Evolutionary conservation across 2,888 invertebrate species (phyloP).

Genomic region (Nasonovia ribisnigri): DNA sequence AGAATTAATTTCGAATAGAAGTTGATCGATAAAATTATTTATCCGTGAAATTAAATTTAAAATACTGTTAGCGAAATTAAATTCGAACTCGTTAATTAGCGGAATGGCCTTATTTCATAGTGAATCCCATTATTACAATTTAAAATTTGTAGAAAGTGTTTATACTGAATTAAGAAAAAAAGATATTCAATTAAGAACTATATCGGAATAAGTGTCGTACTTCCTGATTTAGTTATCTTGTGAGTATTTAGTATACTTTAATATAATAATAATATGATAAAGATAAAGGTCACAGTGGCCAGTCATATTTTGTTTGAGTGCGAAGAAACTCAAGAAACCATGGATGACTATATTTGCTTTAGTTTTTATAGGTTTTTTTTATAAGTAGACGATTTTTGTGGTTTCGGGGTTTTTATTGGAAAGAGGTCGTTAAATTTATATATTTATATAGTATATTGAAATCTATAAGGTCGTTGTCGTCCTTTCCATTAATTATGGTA

Average conservation of each 20-base stretch:
- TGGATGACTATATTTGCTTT: neutral
- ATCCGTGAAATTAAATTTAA: conserved; percentile 24
- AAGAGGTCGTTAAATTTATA: neutral
- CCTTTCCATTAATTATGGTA: neutral
- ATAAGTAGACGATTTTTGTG: neutral
- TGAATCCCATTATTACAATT: neutral
- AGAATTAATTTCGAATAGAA: neutral
- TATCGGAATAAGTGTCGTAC: neutral
- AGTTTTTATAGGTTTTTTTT: neutral
- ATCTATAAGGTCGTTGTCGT: neutral
- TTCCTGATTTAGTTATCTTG: neutral
- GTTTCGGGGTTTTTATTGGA: neutral
- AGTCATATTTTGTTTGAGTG: neutral
- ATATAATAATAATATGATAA: neutral
- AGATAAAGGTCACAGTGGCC: neutral
- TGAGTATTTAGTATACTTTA: neutral
- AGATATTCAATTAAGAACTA: neutral
- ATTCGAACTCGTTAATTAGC: conserved; percentile 11
- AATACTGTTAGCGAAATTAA: conserved; percentile 15
- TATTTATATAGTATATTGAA: neutral
- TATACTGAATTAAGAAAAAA: neutral
- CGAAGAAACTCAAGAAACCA: neutral
- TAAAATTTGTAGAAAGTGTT: neutral
- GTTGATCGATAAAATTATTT: neutral
- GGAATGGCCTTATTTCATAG: conserved; percentile 6